Base-by-base conservation (phyloP, 2,797 vertebrate species). In the Amazonetta brasiliensis region DNA sequence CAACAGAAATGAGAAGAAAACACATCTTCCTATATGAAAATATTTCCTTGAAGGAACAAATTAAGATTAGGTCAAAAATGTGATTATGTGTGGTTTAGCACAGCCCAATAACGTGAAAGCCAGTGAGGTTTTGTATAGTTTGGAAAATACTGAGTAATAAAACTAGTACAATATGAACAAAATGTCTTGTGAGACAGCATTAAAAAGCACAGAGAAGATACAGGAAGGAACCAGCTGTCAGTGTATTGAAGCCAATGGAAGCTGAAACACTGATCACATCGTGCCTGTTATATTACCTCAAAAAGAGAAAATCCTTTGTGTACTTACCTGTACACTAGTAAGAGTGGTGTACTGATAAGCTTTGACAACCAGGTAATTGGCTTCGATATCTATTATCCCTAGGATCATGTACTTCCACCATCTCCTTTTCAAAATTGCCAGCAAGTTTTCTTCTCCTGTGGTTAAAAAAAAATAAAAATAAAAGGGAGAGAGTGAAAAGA, bases 351-450 rank as follows among this genome's bases (percentile, higher is more conserved):
- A 99, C 85, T 99, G 99, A 97, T 99, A 99, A 73, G 99, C 99
- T 97, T 99, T 99, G 60, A 99, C 99, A 80, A 99, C 98, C 97
- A 99, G 97, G 88, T 99, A 99, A 97, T 99, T 99, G 69, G 99
- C 99, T 98, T 99, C 99, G 84, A 99, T 99, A 97, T 99, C 99
- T 94, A 99, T 98, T 93, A 99, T 97, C 55, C 99, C 99, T 96
- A 99, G 98, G 95, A 99, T 99, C 99, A 99, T 99, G 92, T 99
- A 99, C 83, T 99, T 99, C 99, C 99, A 99, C 99, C 99, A 99
- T 97, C 99, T 98, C 94, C 98, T 98, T 96, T 98, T 99, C 97
- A 99, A 98, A 96, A 99, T 99, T 77, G 99, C 99, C 98, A 99
- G 95, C 77, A 99, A 96, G 94, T 99, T 99, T 97, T 99, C 99